Evolutionary conservation across 30 jellyfish, hydroid and myxozoan species (phyloP), one percentile per base, ranked within the genome.

Genomic region (Cassiopea andromeda): DNA sequence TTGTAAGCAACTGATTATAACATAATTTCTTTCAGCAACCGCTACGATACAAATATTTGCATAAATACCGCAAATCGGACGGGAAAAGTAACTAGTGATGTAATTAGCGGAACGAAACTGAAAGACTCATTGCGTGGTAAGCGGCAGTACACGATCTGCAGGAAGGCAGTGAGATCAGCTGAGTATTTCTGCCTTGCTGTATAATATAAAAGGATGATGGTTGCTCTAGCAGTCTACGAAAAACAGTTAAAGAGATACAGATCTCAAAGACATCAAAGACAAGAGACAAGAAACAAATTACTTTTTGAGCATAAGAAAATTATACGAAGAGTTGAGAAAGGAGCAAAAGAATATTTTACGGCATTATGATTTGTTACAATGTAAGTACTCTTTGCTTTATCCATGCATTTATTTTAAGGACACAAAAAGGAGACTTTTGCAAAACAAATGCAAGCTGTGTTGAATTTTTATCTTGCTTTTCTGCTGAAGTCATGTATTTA

Each of bases 141-240:
- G 73, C 73, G 73, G 15, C 73, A 64, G 73, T 64, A 64, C 38
- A 4, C 19, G 8, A 9, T 7, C 43, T 13, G 15, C 73, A 64
- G 73, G 73, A 64, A 64, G 73, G 73, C 43, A 64, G 15, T 64
- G 73, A 64, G 73, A 17, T 64, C 73, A 64, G 73, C 73, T 64
- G 38, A 64, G 73, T 5, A 14, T 9, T 9, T 5, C 2, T 64
- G 27, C 6, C 43, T 64, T 16, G 27, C 43, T 64, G 73, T 13
- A 14, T 9, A 58, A 17, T 64, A 64, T 64, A 64, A 64, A 64
- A 64, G 73, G 43, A 17, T 2, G 73, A 64, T 64, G 73, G 73
- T 54, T 54, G 38, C 64, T 3, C 64, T 54, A 3, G 64, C 64
- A 54, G 12, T 10, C 64, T 6, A 54, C 7, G 64, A 54, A 6